These are phyloP conservation scores for Dipus sagitta DNA, from an alignment of 2,797 vertebrate genomes.

Conservation along the genomic window DNA sequence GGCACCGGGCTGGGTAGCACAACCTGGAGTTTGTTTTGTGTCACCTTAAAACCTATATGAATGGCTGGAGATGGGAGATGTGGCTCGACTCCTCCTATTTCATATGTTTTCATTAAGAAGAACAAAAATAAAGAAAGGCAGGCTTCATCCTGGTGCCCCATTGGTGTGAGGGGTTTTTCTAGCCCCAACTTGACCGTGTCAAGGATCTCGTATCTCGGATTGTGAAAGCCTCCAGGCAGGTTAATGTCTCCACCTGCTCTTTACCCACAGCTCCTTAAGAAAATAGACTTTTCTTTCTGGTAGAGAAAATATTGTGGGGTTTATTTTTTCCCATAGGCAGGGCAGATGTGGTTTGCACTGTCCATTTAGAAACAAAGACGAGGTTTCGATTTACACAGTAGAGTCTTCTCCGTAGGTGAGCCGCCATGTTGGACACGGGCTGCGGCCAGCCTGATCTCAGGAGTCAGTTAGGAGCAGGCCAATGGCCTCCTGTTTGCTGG, in stretches of 20 bases:
- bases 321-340: background rate
- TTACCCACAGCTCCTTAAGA: background rate
- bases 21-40: background rate
- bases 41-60: background rate
- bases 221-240: background rate
- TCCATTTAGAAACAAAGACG: background rate
- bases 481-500: background rate
- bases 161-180: background rate
- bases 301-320: background rate
- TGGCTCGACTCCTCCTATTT: rapidly evolving
- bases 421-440: background rate
- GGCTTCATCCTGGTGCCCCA: background rate
- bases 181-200: background rate
- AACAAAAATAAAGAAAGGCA: background rate
- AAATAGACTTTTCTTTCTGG: background rate
- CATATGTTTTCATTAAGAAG: background rate
- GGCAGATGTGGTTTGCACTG: background rate
- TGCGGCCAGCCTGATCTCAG: background rate
- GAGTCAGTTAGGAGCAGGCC: background rate
- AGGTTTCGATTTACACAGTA: background rate
- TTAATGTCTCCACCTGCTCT: background rate
- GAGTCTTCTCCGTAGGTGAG: background rate
- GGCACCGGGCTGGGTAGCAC: background rate
- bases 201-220: background rate
- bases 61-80: background rate